Conservation (phyloP, 2,888 invertebrate genomes). For the Amiota minor region DNA sequence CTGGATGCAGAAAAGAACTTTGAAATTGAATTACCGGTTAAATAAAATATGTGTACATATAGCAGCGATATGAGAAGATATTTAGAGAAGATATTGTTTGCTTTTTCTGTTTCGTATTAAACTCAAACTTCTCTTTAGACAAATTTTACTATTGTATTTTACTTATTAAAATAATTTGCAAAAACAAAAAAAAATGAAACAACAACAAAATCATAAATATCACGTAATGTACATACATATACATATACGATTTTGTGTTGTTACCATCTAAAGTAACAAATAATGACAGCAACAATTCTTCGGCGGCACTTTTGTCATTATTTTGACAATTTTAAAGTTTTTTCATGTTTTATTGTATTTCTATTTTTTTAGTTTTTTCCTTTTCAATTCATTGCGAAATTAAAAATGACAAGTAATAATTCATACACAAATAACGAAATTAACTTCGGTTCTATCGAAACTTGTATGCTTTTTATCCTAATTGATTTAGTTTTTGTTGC, state of each 20-base stretch:
- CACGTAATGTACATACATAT: not conserved
- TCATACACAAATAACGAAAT: constrained; percentile 27
- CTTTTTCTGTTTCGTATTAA: no score
- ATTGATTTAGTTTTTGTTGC: constrained; percentile 22
- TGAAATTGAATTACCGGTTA: no score
- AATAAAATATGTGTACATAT: no score
- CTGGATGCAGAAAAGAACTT: no score
- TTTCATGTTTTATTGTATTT: not conserved
- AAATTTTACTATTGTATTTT: no score
- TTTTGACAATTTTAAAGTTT: constrained; percentile 20
- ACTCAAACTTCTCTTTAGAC: no score
- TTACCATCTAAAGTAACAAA: not conserved
- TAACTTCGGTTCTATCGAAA: constrained; percentile 31
- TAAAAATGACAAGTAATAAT: constrained; percentile 42
- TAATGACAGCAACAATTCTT: constrained; percentile 14
- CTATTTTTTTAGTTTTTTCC: not conserved
- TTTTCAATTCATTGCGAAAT: constrained; percentile 24
- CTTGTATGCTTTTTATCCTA: constrained; percentile 39
- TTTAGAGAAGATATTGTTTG: no score
- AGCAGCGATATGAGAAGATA: no score
- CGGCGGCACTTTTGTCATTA: constrained; percentile 24
- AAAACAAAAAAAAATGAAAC: no score
- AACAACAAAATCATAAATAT: no score
- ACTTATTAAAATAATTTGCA: no score
- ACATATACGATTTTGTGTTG: not conserved